Conservation (phyloP, 2,113 vertebrate species). For the Cacatua alba region DNA sequence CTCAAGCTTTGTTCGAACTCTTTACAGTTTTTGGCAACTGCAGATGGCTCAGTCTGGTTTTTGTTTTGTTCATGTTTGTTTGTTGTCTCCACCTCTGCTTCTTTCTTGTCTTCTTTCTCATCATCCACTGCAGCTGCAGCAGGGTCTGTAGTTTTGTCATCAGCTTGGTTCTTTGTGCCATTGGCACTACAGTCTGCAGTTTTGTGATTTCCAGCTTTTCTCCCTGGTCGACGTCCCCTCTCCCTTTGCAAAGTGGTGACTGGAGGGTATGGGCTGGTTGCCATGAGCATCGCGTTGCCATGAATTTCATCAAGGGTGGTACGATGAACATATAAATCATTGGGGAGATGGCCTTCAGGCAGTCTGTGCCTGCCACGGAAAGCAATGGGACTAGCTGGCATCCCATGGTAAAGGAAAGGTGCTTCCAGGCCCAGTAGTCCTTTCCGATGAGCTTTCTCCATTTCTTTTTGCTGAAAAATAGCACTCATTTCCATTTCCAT, state of each 20-base stretch:
- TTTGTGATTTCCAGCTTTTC: constrained; percentile 82
- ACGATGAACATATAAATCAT: constrained; percentile 83
- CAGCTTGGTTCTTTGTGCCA: constrained; percentile 76
- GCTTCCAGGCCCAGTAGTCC: constrained; percentile 82
- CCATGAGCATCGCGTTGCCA: constrained; percentile 83
- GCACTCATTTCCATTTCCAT: constrained; percentile 93
- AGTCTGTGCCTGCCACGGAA: constrained; percentile 83
- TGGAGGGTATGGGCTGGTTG: constrained; percentile 81
- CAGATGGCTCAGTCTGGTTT: constrained; percentile 69
- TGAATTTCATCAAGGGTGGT: constrained; percentile 83
- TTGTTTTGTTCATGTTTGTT: constrained; percentile 78
- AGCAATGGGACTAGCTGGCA: constrained; percentile 78
- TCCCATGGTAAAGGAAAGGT: constrained; percentile 80
- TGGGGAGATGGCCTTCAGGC: constrained; percentile 78
- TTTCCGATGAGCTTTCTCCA: constrained; percentile 90
- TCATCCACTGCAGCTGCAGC: constrained; percentile 75
- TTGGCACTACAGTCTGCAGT: constrained; percentile 65
- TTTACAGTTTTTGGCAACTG: constrained; percentile 73
- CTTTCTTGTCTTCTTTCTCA: constrained; percentile 85
- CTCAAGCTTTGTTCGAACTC: constrained; percentile 74
- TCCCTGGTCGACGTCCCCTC: constrained; percentile 80
- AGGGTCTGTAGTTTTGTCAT: constrained; percentile 78
- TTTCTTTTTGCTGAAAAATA: constrained; percentile 91
- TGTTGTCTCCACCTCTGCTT: constrained; percentile 72
- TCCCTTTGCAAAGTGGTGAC: constrained; percentile 85